Evolutionary conservation across 2,113 vertebrate species (phyloP), one percentile per base, ranked within the genome.

Genomic region (Emydura subglobosa): DNA sequence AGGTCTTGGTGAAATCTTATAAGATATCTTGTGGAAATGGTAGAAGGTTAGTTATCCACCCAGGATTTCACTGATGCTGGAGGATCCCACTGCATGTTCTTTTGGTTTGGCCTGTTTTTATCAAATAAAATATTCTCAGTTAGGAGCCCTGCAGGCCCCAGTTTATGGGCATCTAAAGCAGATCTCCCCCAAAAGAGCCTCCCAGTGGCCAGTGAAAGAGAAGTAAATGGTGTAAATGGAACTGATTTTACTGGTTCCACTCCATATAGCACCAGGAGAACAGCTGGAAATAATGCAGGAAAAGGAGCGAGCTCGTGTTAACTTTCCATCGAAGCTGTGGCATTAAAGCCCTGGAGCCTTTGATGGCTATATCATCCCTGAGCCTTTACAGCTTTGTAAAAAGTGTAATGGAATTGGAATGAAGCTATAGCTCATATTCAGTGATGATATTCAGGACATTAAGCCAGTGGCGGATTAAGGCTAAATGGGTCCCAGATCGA

Each of bases 201-300:
- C 42, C 59, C 86, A 49, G 3, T 1, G 0, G 72, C 19, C 87
- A 7, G 6, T 3, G 17, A 31, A 68, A 81, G 22, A 86, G 19
- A 92, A 81, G 21, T 16, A 47, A 47, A 47, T 47, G 55, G 22
- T 1, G 0, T 5, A 84, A 84, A 85, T 24, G 50, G 82, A 44
- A 22, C 39, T 91, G 65, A 11, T 31, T 74, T 42, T 91, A 47
- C 84, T 83, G 5, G 31, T 51, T 17, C 51, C 2, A 44, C 29
- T 90, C 39, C 16, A 2, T 14, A 14, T 8, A 61, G 68, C 94
- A 10, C 5, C 39, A 42, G 88, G n/a, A 95, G 80, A 42, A 50
- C 91, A 95, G 95, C 59, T 90, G 88, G 89, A 95, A 97, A 82
- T 85, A 87, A 92, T 82, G 80, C 42, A 92, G 54, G 39, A 17